phyloP scores from a whole-genome alignment of 2,888 invertebrate species.

The Zygothrica quintamaculata region DNA sequence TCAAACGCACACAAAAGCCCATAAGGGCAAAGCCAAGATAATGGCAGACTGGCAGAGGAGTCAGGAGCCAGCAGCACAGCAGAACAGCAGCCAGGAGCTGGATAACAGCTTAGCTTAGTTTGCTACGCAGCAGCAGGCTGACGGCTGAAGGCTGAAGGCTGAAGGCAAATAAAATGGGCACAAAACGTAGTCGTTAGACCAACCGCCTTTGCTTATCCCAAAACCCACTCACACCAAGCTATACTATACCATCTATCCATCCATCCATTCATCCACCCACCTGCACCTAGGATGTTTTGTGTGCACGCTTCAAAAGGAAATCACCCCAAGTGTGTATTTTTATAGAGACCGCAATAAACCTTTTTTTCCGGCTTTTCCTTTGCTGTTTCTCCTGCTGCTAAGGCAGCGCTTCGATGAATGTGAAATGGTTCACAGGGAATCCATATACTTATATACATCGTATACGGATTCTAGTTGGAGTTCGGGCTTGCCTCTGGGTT shows the following conservation, averaged over 20 bases:
- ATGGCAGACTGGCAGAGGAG: conserved; percentile 45
- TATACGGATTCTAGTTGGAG: conserved; percentile 1
- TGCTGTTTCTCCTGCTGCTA: conserved; percentile 25
- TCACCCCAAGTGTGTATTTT: conserved; percentile 80
- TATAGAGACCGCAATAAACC: conserved; percentile 80
- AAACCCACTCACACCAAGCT: conserved; percentile 21
- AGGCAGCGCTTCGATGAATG: conserved; percentile 60
- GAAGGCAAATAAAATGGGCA: conserved; percentile 76
- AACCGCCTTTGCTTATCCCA: conserved; percentile 27
- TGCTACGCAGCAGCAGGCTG: conserved; percentile 28
- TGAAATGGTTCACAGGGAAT: conserved; percentile 45
- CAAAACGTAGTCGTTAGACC: conserved; percentile 76
- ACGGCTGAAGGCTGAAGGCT: conserved; percentile 4
- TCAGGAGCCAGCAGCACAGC: no score
- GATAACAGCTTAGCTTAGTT: conserved; percentile 40
- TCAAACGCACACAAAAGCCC: conserved; percentile 79
- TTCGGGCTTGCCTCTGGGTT: conserved; percentile 1
- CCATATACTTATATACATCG: no score
- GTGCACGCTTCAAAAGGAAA: conserved; percentile 73
- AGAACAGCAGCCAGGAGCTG: conserved; percentile 23
- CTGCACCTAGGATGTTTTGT: conserved; percentile 61
- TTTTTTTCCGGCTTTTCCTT: conserved; percentile 66
- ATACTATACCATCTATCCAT: no score
- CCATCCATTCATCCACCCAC: conserved; percentile 25
- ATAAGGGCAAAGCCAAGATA: conserved; percentile 79